Evolutionary conservation across 2,113 vertebrate species (phyloP), one percentile per base, ranked within the genome.

Genomic region (Pteropus alecto): DNA sequence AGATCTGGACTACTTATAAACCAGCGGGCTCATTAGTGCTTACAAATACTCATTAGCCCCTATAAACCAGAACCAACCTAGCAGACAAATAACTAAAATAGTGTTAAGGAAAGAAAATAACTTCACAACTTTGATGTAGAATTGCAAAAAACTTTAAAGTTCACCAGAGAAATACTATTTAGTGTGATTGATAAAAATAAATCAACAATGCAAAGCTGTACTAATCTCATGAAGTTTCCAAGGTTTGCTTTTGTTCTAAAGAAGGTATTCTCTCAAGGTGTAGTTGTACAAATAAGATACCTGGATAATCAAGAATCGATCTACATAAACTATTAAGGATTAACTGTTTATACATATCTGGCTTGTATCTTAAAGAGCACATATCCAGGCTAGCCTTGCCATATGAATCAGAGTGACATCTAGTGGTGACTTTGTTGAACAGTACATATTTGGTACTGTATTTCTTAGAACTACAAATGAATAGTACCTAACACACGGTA

Each of bases 401-500:
- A 43, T 41, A n/a, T 30, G 94, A 97, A 58, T 95, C 88, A 91
- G 41, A 96, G 91, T 71, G 97, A 96, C 97, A 97, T 97, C 97
- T 98, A 97, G 97, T 96, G 97, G 97, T 73, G 28, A 65, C 41
- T 79, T 51, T 4, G 6, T 2, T 7, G 73, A 96, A 95, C 77
- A 70, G 60, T 56, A 41, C 5, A 0, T 26, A 35, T n/a, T 65
- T 24, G n/a, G 48, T 48, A 28, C n/a, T 63, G n/a, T 3, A 58
- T 14, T 35, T 24, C 41, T 71, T 19, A 18, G 33, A 91, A 91
- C 74, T 5, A 26, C 43, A 67, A 87, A 60, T 5, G 1, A 79
- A 26, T 0, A 18, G 24, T 30, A 18, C 18, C 51, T 13, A 65
- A 21, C 35, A 77, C 26, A 14, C 0, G 5, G 48, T 1, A 94